Evolutionary conservation across 2,888 invertebrate species (phyloP).

Genomic region (Euplagia quadripunctaria): DNA sequence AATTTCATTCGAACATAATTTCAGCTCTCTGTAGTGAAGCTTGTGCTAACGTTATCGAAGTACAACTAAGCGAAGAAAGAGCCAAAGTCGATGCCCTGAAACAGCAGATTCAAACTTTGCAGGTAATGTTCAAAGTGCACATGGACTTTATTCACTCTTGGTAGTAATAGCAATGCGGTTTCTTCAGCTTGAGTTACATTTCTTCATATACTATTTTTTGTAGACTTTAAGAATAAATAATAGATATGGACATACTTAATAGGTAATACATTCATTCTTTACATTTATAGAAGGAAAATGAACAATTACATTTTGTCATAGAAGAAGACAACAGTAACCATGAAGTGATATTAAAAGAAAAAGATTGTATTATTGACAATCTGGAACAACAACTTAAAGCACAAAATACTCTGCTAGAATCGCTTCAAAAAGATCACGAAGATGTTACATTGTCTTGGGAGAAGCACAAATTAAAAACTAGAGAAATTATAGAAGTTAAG

Average conservation of each 20-base stretch:
- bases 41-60: conserved; percentile 80
- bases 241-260: too few relatives aligned
- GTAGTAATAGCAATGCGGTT: background rate
- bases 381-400: conserved; percentile 60
- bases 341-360: conserved; percentile 63
- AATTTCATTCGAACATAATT: conserved; percentile 11
- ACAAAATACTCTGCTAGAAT: conserved; percentile 51
- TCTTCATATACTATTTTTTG: background rate
- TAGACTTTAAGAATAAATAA: background rate
- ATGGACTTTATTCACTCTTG: background rate
- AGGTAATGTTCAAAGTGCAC: conserved; percentile 57
- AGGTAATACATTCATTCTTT: too few relatives aligned
- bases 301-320: conserved; percentile 62
- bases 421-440: conserved; percentile 58
- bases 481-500: conserved; percentile 52
- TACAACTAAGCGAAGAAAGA: conserved; percentile 78
- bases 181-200: background rate
- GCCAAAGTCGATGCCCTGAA: conserved; percentile 73
- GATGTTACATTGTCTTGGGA: conserved; percentile 58
- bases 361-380: conserved; percentile 61
- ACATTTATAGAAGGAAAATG: conserved; percentile 61
- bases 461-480: conserved; percentile 55
- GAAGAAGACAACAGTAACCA: conserved; percentile 66
- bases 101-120: conserved; percentile 72
- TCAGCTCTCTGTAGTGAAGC: conserved; percentile 76